These are phyloP conservation scores for Grus americana DNA, from an alignment of 2,113 vertebrate species.

Conservation along the genomic window DNA sequence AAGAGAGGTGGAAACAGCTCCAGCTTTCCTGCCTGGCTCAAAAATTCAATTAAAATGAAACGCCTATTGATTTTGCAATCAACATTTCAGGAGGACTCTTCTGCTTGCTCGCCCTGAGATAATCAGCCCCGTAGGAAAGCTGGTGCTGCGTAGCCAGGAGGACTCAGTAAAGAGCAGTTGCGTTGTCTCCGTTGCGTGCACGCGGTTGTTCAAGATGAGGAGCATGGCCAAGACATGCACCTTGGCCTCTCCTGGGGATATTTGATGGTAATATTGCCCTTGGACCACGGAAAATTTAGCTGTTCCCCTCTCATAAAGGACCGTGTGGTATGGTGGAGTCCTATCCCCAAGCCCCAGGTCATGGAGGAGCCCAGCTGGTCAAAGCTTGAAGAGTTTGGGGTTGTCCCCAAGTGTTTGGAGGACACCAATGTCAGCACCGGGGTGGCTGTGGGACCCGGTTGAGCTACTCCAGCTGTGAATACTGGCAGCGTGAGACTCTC, in stretches of 20 bases:
- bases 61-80: neutral
- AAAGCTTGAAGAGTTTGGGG: neutral
- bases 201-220: neutral
- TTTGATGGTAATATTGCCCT: neutral
- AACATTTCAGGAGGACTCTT: neutral
- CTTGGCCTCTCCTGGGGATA: neutral
- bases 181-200: accelerated
- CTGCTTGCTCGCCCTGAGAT: neutral
- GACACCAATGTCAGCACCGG: neutral
- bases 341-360: neutral
- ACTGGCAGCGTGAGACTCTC: neutral
- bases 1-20: neutral
- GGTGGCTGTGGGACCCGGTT: neutral
- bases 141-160: accelerated
- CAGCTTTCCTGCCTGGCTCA: neutral
- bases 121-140: neutral
- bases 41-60: slow-evolving; percentile 1
- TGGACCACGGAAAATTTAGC: neutral
- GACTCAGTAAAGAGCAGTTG: neutral
- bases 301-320: neutral
- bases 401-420: neutral
- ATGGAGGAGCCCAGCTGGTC: neutral
- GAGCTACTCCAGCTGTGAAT: neutral
- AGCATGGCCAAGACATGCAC: accelerated
- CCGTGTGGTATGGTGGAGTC: neutral